Base-by-base conservation (phyloP, 2,888 invertebrate genomes). In the Pandemis heparana region DNA sequence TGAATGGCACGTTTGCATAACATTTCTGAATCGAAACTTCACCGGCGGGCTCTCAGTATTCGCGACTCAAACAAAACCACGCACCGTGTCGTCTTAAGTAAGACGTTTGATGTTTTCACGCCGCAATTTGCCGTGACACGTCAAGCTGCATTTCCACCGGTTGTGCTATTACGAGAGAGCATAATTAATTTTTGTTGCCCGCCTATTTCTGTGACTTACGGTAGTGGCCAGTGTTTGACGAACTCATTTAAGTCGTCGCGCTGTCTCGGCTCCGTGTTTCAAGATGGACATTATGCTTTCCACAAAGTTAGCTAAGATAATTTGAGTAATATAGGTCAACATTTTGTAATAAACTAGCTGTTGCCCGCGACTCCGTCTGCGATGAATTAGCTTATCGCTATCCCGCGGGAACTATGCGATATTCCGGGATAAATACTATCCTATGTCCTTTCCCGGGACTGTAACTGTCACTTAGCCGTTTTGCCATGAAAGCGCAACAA, bases 61-160 rank as follows among this genome's bases (percentile, higher is more conserved):
- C 60, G 68, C 59, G 64, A 10, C 32, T 14, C 41, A 41, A 65
- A 51, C 64, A 61, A 68, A 59, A 38, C 16, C 51, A 70, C 39
- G 41, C n/a, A 5, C 18, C 6, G 48, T 16, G 43, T 5, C 18
- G 51, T 65, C 64, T 32, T n/a, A 74, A 65, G 64, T 73, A 74
- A 51, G 60, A 9, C 16, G 60, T 74, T 74, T 74, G 60, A 74
- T 74, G 74, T 74, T 74, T 74, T 65, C 64, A 70, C 69, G 69
- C 74, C n/a, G 69, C 65, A 69, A 65, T 65, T 69, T 65, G 60
- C 69, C 69, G 38, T 59, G 70, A 46, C 38, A 51, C 60, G 41
- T 51, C 18, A 53, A 60, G 51, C 51, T 69, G 16, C 41, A n/a
- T 56, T 70, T 65, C 18, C 56, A 18, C 56, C 18, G 51, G 56